Conservation (phyloP, 2,113 vertebrate species). For the Meleagris gallopavo region DNA sequence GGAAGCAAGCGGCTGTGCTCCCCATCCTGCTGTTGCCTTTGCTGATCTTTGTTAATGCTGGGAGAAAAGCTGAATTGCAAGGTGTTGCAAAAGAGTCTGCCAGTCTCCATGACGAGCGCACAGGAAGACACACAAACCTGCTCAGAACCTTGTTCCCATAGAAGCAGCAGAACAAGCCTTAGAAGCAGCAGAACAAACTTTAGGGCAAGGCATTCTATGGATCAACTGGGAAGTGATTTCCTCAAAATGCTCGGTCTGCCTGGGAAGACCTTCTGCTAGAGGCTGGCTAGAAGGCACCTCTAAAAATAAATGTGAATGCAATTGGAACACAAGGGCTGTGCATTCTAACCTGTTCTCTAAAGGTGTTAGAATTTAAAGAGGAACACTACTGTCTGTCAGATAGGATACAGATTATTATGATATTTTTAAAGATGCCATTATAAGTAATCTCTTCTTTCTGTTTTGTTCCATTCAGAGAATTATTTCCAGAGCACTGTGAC, state of each 20-base stretch:
- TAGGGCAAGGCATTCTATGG: background rate
- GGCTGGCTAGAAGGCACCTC: background rate
- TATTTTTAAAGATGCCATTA: background rate
- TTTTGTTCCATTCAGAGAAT: background rate
- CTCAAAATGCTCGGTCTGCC: background rate
- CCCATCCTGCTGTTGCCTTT: background rate
- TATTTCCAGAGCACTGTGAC: slow-evolving; percentile 46
- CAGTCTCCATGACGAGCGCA: background rate
- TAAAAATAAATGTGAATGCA: background rate
- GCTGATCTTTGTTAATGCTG: background rate
- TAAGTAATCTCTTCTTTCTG: background rate
- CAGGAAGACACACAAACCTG: background rate
- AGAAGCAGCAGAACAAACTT: background rate
- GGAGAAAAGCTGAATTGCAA: background rate
- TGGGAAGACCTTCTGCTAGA: background rate
- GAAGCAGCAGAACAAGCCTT: background rate
- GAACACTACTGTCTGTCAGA: background rate
- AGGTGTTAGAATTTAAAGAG: background rate
- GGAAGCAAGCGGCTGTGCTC: background rate
- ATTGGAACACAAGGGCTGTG: background rate
- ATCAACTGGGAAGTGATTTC: background rate
- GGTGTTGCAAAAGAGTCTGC: background rate
- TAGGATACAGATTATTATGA: background rate
- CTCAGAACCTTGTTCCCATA: background rate
- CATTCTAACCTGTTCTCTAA: background rate